Evolutionary conservation across 37 sponge, comb jelly and placozoan species (phyloP), one percentile per base, ranked within the genome.

Genomic region (Beroe ovata): DNA sequence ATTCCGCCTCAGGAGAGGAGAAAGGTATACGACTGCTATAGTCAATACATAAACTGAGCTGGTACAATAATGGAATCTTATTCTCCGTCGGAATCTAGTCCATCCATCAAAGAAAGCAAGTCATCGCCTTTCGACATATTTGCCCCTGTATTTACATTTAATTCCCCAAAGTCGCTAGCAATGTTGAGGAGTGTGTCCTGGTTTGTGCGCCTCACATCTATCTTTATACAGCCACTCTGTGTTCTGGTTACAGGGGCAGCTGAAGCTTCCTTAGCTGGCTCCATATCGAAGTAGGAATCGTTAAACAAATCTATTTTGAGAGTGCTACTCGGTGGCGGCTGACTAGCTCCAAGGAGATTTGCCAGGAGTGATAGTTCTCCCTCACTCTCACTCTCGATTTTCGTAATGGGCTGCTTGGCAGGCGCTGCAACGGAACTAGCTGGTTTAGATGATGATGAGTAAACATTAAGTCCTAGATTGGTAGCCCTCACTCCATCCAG

Each of bases 201-300:
- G 33, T 77, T 26, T 2, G 36, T 23, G 8, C 84, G 21, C 54
- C 33, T 77, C 41, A 77, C 84, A 77, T 77, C 84, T 6, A 77
- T 42, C 54, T 36, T 77, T 1, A 77, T 77, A 40, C 84, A 33
- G 6, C 84, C 84, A 77, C 54, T 77, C 14, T 77, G 36, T 36
- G 84, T 36, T 19, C 33, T 38, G 34, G 69, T 66, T 14, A 77
- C 54, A n/a, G 84, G 84, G 4, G 84, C 84, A 23, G 84, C 35
- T 19, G 54, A 11, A 8, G 84, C 84, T 4, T 77, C 84, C 47
- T 77, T 77, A 23, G 84, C 84, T 1, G 42, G 54, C 47, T 77
- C 84, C 84, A 77, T 77, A 18, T 77, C 84, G 25, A 39, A 41
- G 47, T 77, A 77, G 38, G 19, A n/a, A 29, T 77, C 84, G 54